phyloP scores from a whole-genome alignment of 2,888 invertebrate species.

The Acleris cristana region DNA sequence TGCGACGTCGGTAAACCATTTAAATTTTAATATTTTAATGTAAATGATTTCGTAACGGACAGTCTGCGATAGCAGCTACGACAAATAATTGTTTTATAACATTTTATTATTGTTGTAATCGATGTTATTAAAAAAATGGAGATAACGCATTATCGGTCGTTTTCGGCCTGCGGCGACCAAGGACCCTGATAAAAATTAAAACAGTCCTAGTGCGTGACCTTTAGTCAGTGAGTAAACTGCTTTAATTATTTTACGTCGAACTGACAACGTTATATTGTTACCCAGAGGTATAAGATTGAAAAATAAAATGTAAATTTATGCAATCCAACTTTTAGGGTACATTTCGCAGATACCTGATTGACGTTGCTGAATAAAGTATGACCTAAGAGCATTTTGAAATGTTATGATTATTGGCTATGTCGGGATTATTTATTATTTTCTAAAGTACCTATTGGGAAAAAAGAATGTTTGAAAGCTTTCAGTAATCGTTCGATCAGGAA shows the following conservation, averaged over 20 bases:
- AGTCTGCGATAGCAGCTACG: no score
- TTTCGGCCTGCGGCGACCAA: neutral
- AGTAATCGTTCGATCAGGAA: conserved; percentile 19
- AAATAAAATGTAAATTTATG: neutral
- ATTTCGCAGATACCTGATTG: neutral
- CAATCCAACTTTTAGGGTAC: neutral
- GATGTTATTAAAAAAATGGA: neutral
- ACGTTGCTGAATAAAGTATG: conserved; percentile 5
- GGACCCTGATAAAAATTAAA: conserved; percentile 1
- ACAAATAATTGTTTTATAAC: no score
- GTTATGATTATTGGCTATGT: conserved; percentile 7
- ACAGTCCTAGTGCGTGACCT: conserved; percentile 6
- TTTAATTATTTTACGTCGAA: neutral
- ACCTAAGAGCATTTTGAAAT: conserved; percentile 14
- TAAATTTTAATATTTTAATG: no score
- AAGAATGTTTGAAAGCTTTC: conserved; percentile 19
- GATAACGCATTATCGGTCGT: conserved; percentile 10
- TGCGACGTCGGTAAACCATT: no score
- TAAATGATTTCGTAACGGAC: no score
- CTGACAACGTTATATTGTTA: neutral
- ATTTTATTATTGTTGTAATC: no score
- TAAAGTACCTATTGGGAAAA: conserved; percentile 4
- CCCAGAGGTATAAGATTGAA: neutral
- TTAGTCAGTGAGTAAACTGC: neutral
- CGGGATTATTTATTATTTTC: neutral